These are phyloP conservation scores for Calliphora vicina DNA, from an alignment of 1,140 invertebrate genomes.

Conservation along the genomic window DNA sequence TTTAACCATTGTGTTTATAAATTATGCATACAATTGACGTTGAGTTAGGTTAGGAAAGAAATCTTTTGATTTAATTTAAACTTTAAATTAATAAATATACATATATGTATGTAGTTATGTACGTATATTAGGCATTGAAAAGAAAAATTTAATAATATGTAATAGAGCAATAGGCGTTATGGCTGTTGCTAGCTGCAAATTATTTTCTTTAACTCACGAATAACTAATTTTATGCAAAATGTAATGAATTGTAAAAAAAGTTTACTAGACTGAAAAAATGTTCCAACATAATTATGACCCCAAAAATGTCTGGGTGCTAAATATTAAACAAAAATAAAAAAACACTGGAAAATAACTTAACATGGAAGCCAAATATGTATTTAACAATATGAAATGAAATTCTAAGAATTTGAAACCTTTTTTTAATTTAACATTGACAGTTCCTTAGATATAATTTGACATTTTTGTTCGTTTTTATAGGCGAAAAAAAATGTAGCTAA, in stretches of 20 bases:
- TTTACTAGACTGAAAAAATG: neutral
- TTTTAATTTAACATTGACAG: neutral
- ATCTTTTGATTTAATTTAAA: neutral
- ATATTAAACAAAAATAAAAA: too few relatives aligned
- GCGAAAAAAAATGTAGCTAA: too few relatives aligned
- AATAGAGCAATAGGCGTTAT: too few relatives aligned
- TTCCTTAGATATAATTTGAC: neutral
- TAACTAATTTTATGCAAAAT: neutral
- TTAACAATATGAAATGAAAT: neutral
- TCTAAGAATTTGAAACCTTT: neutral
- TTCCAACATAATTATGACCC: neutral
- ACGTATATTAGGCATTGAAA: too few relatives aligned
- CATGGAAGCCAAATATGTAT: too few relatives aligned
- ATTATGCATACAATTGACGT: constrained; percentile 1
- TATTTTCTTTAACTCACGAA: too few relatives aligned
- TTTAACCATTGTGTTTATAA: neutral
- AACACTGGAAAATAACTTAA: neutral
- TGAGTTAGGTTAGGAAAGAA: neutral
- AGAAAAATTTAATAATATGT: too few relatives aligned
- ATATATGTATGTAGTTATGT: neutral
- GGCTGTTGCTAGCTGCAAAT: too few relatives aligned
- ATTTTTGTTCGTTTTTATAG: neutral
- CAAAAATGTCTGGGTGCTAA: neutral
- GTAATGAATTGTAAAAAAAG: too few relatives aligned
- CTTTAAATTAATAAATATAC: neutral